Conservation (phyloP, 2,797 vertebrate species). For the Lophotriccus pileatus region DNA sequence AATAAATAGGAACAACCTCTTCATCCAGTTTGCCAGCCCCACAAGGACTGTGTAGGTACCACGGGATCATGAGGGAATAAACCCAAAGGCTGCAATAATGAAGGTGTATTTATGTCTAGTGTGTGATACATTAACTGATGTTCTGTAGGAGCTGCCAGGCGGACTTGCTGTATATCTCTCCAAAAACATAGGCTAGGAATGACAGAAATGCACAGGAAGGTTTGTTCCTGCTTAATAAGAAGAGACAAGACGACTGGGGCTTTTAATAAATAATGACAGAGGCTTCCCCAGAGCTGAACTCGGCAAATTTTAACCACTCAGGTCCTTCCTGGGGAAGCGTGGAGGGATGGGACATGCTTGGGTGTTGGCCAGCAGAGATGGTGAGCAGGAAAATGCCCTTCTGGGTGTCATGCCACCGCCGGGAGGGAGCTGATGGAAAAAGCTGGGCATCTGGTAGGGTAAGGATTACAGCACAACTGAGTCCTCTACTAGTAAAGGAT, state of each 20-base stretch:
- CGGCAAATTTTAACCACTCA: background rate
- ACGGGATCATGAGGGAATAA: background rate
- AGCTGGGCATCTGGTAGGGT: background rate
- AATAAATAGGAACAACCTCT: background rate
- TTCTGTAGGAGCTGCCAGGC: background rate
- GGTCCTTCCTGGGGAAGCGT: background rate
- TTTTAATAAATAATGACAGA: background rate
- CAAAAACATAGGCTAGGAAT: background rate
- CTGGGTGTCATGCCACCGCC: fast-evolving
- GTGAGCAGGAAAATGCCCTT: fast-evolving
- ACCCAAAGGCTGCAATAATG: background rate
- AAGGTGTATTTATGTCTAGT: background rate
- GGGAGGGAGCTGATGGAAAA: background rate
- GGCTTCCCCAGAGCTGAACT: background rate
- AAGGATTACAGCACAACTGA: fast-evolving
- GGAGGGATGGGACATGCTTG: fast-evolving
- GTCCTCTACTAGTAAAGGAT: background rate
- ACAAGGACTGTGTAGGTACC: background rate
- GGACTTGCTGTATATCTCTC: background rate
- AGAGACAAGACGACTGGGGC: fast-evolving
- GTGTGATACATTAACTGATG: background rate
- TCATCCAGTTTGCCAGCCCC: fast-evolving
- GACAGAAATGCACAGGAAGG: background rate
- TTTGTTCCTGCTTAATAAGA: background rate
- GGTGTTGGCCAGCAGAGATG: background rate